Evolutionary conservation across 1,140 invertebrate species (phyloP), one percentile per base, ranked within the genome.

Genomic region (Halictus rubicundus): DNA sequence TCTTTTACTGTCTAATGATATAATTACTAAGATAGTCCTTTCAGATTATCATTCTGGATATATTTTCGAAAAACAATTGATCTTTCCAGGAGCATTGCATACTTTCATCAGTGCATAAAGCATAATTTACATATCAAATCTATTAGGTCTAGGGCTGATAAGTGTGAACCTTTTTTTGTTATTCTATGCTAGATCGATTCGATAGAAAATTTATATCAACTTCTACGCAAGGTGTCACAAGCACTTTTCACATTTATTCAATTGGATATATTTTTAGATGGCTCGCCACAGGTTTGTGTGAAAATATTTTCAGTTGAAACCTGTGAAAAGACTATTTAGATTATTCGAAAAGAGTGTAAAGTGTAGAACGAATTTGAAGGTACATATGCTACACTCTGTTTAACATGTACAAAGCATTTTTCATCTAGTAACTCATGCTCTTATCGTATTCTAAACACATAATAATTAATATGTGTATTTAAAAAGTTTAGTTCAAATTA

Each of bases 71-170:
- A 9, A 46, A 71, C 57, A 21, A 60, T 71, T 74, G 64, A 79
- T 52, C 37, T 86, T 77, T 72, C 57, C 82, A 82, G 60, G 78
- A 46, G 25, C 73, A 78, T 84, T 42, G n/a, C n/a, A 37, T 72
- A 73, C 84, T 68, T 84, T 81, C 65, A 65, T 39, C 46, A 68
- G 14, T 71, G 57, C 57, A 60, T 32, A 27, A 78, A 68, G 59
- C 59, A 71, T 80, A 76, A 54, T 74, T 87, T 82, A 89, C 88
- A 89, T 89, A 89, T 89, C 88, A 89, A 78, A 82, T 75, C 32
- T 68, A 79, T 81, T 78, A 76, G 81, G 66, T n/a, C 16, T 68
- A 82, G 42, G 57, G 27, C 68, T 32, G 12, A 65, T 71, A 23
- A 52, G 75, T 81, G 52, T 70, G 42, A 71, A 65, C 66, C 77